phyloP scores from a whole-genome alignment of 2,113 vertebrate genomes.

The Strix aluco region DNA sequence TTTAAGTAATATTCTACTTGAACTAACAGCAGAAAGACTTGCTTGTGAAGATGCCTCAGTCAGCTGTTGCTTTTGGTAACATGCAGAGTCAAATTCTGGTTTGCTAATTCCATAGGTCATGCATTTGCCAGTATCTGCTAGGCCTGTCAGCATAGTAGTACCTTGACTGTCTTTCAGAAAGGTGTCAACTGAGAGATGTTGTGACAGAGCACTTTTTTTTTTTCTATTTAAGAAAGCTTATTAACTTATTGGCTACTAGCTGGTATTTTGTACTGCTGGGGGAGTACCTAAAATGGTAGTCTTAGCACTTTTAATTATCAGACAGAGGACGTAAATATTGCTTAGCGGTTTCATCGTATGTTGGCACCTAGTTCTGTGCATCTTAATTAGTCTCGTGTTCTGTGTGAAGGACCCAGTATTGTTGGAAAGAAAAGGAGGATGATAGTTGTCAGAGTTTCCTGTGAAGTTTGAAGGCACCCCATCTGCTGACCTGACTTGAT shows the following conservation, averaged over 20 bases:
- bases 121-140: neutral
- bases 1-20: neutral
- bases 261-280: neutral
- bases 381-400: neutral
- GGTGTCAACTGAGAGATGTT: neutral
- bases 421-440: neutral
- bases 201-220: neutral
- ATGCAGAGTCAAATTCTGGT: neutral
- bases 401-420: neutral
- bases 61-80: neutral
- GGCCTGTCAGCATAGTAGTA: neutral
- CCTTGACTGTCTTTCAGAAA: neutral
- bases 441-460: neutral
- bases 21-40: neutral
- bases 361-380: neutral
- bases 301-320: neutral
- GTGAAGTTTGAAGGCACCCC: neutral
- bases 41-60: neutral
- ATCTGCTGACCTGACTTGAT: neutral
- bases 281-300: neutral
- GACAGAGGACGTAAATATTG: neutral
- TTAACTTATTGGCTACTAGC: neutral
- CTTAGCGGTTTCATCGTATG: neutral
- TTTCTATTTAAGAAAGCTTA: neutral
- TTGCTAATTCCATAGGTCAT: neutral